These are phyloP conservation scores for Antechinus flavipes DNA, from an alignment of 2,113 vertebrate genomes.

Conservation along the genomic window DNA sequence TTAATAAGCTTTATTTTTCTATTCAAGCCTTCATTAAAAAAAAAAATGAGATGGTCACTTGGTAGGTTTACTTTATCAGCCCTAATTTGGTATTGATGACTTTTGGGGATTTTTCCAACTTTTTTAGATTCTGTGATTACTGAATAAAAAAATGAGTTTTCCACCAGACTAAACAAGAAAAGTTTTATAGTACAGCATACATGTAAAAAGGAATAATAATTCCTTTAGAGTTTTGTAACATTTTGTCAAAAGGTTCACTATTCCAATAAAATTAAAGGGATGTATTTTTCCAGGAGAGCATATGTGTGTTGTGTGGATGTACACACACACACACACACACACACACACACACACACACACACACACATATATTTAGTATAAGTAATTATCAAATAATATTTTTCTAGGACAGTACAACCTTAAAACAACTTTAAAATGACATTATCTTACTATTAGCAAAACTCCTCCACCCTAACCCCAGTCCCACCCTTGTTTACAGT, in stretches of 20 bases:
- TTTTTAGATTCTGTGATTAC: not conserved
- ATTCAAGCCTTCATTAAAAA: not conserved
- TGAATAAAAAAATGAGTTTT: not conserved
- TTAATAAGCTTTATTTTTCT: not conserved
- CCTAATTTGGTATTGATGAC: not conserved
- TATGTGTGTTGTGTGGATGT: not conserved
- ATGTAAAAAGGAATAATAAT: not conserved
- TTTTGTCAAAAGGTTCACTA: slow-evolving; percentile 53
- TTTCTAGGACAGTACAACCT: slow-evolving; percentile 57
- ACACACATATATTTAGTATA: slow-evolving; percentile 37
- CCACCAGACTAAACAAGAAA: not conserved
- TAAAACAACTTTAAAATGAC: slow-evolving; percentile 45
- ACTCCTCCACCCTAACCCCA: not conserved
- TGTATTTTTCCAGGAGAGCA: slow-evolving; percentile 51
- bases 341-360: not conserved
- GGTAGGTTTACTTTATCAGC: not conserved
- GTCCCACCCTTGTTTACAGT: not conserved
- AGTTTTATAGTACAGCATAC: not conserved
- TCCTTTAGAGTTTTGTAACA: not conserved
- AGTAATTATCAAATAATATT: slow-evolving; percentile 39
- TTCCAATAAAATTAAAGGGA: slow-evolving; percentile 69
- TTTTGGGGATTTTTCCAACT: not conserved
- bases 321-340: not conserved
- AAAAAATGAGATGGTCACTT: not conserved
- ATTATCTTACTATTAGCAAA: slow-evolving; percentile 31